Evolutionary conservation across 2,113 vertebrate genomes (phyloP).

Genomic region (Camelus dromedarius): DNA sequence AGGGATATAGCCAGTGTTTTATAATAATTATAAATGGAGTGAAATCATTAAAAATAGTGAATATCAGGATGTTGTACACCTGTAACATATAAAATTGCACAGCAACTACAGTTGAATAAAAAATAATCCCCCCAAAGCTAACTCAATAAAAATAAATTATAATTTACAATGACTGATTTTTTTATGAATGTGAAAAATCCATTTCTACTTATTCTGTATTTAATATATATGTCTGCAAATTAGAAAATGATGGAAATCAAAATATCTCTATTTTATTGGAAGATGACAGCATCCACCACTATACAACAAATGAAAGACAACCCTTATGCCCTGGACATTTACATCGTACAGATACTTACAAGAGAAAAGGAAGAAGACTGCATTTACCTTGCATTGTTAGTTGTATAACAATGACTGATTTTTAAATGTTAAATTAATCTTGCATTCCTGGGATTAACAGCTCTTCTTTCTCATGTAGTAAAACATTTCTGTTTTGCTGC

Average conservation of each 20-base stretch:
- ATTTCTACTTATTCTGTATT: not conserved
- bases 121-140: too few species aligned
- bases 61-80: not conserved
- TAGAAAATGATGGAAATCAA: not conserved
- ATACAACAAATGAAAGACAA: not conserved
- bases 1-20: not conserved
- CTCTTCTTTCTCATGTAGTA: too few species aligned
- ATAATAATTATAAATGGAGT: not conserved
- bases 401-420: not conserved
- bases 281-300: not conserved
- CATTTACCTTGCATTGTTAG: not conserved
- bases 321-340: not conserved
- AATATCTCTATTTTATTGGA: not conserved
- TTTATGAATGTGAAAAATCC: not conserved
- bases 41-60: not conserved
- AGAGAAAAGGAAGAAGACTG: not conserved
- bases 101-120: not conserved
- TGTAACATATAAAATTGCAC: not conserved
- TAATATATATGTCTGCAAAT: not conserved
- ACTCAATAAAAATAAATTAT: too few species aligned
- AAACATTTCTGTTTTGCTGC: too few species aligned
- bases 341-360: not conserved
- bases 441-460: too few species aligned
- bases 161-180: too few species aligned
- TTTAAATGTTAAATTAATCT: too few species aligned